phyloP scores from a whole-genome alignment of 1,140 invertebrate genomes.

The Musca domestica region DNA sequence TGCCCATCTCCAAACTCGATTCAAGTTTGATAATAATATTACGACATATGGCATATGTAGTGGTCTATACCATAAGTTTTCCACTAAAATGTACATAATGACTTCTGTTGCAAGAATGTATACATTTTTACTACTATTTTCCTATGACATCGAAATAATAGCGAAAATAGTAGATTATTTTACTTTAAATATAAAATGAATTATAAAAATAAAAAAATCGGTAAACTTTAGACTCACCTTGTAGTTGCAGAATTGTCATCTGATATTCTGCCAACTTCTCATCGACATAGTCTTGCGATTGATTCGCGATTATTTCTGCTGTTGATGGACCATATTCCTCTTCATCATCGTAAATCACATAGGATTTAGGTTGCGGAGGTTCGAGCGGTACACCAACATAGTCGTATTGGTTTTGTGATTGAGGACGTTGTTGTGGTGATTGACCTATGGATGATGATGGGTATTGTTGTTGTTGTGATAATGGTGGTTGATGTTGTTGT shows the following conservation, averaged over 20 bases:
- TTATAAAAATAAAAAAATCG: too few relatives aligned
- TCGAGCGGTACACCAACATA: constrained; percentile 66
- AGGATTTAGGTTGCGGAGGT: constrained; percentile 61
- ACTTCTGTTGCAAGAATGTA: too few relatives aligned
- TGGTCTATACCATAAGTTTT: too few relatives aligned
- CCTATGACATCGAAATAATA: too few relatives aligned
- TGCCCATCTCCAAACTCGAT: too few relatives aligned
- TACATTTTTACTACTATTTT: too few relatives aligned
- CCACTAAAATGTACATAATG: too few relatives aligned
- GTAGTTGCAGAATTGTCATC: constrained; percentile 83
- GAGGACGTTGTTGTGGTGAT: constrained; percentile 24
- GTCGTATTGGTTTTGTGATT: constrained; percentile 50
- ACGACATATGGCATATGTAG: too few relatives aligned
- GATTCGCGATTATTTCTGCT: constrained; percentile 86
- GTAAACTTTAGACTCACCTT: constrained; percentile 72
- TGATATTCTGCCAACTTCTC: constrained; percentile 91
- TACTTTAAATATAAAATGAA: neutral
- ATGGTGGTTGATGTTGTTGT: constrained; percentile 24
- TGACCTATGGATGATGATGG: neutral
- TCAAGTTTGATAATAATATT: too few relatives aligned
- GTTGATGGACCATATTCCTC: constrained; percentile 76
- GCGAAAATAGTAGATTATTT: neutral
- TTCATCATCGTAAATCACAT: constrained; percentile 63
- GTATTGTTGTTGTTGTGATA: constrained; percentile 42
- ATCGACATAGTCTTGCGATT: constrained; percentile 91